A percentile compares a stretch with the other conserved stretches of the same genome.
phyloP scores from a whole-genome alignment of 1,140 invertebrate species.

The Zophobas atratus region DNA sequence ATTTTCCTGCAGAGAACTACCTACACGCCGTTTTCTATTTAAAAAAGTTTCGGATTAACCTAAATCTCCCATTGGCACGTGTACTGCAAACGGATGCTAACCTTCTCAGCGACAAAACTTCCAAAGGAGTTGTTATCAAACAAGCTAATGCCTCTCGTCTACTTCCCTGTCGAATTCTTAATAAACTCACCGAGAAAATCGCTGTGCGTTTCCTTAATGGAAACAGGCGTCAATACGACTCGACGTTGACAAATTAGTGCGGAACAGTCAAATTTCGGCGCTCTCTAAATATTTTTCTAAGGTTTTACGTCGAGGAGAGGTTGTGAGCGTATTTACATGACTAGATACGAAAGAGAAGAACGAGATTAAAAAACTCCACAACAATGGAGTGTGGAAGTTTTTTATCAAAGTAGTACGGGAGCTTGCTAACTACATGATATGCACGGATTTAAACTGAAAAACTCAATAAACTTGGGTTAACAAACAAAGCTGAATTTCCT shows the following conservation, averaged over 20 bases:
- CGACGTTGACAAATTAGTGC: conserved; percentile 5
- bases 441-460: too few species aligned
- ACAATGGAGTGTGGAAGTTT: too few species aligned
- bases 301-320: too few species aligned
- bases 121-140: background rate
- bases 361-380: too few species aligned
- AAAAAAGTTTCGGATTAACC: background rate
- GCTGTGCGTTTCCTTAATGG: background rate
- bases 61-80: background rate
- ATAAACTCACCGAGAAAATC: background rate
- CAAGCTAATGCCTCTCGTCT: background rate
- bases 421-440: too few species aligned
- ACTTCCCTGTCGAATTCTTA: background rate
- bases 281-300: background rate
- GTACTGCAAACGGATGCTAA: background rate
- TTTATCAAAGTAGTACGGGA: too few species aligned
- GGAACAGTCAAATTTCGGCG: background rate
- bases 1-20: too few species aligned
- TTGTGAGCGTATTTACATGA: too few species aligned
- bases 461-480: too few species aligned
- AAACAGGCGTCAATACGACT: background rate
- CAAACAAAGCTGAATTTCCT: too few species aligned
- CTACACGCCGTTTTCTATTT: too few species aligned
- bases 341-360: too few species aligned
- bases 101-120: background rate